Conservation (phyloP, 2,797 vertebrate genomes). For the Molossus molossus region DNA sequence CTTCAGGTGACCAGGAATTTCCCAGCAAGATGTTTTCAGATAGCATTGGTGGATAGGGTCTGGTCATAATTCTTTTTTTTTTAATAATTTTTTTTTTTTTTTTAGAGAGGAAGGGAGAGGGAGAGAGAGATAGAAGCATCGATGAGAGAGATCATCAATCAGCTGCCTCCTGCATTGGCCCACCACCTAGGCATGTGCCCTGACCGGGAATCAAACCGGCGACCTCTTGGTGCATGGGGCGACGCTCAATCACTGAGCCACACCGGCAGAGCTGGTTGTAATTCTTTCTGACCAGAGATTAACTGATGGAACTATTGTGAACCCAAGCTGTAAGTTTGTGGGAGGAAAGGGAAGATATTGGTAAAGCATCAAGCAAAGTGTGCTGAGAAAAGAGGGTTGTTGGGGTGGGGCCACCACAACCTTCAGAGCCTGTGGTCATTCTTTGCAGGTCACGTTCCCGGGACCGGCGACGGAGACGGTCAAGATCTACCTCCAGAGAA, state of each 20-base stretch:
- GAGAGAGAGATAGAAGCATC: too few species aligned
- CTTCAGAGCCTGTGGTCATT: not conserved
- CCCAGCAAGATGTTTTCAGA: not conserved
- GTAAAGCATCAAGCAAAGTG: not conserved
- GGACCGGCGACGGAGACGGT: conserved; percentile 93
- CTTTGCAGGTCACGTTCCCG: conserved; percentile 94
- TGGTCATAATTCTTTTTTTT: not conserved
- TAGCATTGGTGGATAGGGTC: not conserved
- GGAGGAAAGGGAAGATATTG: not conserved
- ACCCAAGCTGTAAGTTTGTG: not conserved
- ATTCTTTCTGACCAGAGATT: not conserved
- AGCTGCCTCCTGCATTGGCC: too few species aligned
- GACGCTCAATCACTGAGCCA: too few species aligned
- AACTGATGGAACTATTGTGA: not conserved
- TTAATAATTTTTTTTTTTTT: too few species aligned
- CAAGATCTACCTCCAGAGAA: conserved; percentile 91
- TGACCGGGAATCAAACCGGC: too few species aligned
- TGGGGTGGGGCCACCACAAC: not conserved
- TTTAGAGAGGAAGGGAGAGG: too few species aligned
- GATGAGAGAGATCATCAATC: too few species aligned
- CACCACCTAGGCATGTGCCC: too few species aligned
- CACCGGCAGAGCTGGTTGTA: not conserved
- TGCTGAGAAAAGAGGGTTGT: too few species aligned
- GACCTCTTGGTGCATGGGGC: too few species aligned
- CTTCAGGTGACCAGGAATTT: not conserved